These are phyloP conservation scores for Pyrrhura leucotis DNA, from an alignment of 2,797 vertebrate species.

Conservation along the genomic window DNA sequence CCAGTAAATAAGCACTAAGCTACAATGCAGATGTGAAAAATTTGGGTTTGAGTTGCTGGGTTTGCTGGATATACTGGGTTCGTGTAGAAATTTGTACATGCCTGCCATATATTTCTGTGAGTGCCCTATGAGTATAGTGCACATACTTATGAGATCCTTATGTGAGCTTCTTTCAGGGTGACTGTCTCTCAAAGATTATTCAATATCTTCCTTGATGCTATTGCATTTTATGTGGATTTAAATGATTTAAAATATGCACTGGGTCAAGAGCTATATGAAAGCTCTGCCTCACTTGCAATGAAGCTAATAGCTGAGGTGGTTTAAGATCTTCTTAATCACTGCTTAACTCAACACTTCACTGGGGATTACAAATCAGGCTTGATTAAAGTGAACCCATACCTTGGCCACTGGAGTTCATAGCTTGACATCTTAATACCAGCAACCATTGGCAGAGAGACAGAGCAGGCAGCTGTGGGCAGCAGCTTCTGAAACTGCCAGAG, in stretches of 20 bases:
- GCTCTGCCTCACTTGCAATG: not conserved
- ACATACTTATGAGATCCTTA: not conserved
- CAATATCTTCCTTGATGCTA: not conserved
- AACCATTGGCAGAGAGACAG: not conserved
- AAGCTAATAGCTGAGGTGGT: constrained; percentile 23
- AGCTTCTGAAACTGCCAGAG: not conserved
- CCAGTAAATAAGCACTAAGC: not conserved
- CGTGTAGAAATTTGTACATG: not conserved
- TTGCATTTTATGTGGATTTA: constrained; percentile 2
- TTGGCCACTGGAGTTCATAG: not conserved
- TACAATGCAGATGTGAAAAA: not conserved
- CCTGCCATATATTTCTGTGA: not conserved
- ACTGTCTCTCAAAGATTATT: not conserved
- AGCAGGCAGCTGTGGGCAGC: not conserved
- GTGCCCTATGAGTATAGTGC: not conserved
- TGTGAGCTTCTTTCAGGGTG: not conserved
- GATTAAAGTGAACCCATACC: constrained; percentile 32
- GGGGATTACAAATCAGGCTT: constrained; percentile 26
- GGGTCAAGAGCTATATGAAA: constrained; percentile 17
- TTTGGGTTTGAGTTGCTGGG: not conserved
- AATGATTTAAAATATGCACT: constrained; percentile 37
- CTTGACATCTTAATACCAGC: constrained; percentile 34
- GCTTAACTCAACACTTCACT: constrained; percentile 5
- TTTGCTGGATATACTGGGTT: not conserved
- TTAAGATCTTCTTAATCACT: constrained; percentile 41